These are phyloP conservation scores for Tribolium castaneum DNA, from an alignment of 1,140 invertebrate genomes.

Conservation along the genomic window DNA sequence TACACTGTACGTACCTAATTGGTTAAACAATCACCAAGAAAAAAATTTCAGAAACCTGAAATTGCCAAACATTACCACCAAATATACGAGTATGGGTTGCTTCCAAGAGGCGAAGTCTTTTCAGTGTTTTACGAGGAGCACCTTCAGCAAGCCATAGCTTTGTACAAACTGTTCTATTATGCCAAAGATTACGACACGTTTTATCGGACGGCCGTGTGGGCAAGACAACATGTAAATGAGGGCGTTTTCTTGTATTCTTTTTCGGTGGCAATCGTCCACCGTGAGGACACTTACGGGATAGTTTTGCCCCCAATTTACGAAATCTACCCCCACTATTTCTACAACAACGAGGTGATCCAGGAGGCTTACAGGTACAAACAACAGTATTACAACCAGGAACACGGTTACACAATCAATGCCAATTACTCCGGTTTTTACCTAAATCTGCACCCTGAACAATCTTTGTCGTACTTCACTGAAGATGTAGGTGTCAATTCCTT, in stretches of 20 bases:
- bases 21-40: not conserved
- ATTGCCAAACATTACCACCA: slow-evolving; percentile 71
- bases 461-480: slow-evolving; percentile 78
- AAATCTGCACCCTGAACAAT: slow-evolving; percentile 64
- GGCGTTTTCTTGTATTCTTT: slow-evolving; percentile 74
- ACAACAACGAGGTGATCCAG: slow-evolving; percentile 70
- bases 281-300: slow-evolving; percentile 71
- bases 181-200: slow-evolving; percentile 74
- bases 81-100: slow-evolving; percentile 67
- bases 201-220: slow-evolving; percentile 72
- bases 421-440: slow-evolving; percentile 67
- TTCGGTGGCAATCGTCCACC: slow-evolving; percentile 71
- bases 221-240: slow-evolving; percentile 72
- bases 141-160: slow-evolving; percentile 69
- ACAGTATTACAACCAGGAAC: slow-evolving; percentile 61
- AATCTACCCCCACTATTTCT: slow-evolving; percentile 74
- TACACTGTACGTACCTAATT: slow-evolving; percentile 63
- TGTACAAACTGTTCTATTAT: slow-evolving; percentile 77
- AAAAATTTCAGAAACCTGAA: slow-evolving; percentile 62
- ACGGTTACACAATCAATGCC: slow-evolving; percentile 60
- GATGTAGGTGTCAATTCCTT: slow-evolving; percentile 78
- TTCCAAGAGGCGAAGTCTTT: slow-evolving; percentile 72
- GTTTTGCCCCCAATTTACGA: slow-evolving; percentile 75
- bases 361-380: slow-evolving; percentile 69
- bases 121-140: slow-evolving; percentile 71